phyloP scores from a whole-genome alignment of 1,140 invertebrate species.

The Aethina tumida region DNA sequence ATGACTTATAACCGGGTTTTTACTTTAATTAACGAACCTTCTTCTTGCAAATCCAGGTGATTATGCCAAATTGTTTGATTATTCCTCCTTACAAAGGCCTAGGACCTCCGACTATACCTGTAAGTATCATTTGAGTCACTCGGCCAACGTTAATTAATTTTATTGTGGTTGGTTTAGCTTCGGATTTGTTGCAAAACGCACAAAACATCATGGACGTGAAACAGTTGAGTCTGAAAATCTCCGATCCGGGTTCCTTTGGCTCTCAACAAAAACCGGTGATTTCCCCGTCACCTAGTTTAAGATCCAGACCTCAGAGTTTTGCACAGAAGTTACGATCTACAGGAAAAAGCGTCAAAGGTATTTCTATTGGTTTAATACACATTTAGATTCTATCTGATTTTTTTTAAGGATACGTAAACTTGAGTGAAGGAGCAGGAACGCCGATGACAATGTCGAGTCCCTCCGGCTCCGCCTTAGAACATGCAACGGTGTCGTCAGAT shows the following conservation, averaged over 20 bases:
- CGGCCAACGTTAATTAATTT: too few species aligned
- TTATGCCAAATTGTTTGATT: too few species aligned
- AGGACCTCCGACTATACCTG: too few species aligned
- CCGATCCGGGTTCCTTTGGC: slow-evolving; percentile 26
- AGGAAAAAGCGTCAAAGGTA: slow-evolving; percentile 64
- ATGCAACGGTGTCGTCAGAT: slow-evolving; percentile 41
- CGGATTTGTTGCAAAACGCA: too few species aligned
- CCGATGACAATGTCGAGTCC: slow-evolving; percentile 56
- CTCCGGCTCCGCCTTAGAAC: slow-evolving; percentile 46
- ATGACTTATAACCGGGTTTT: background rate
- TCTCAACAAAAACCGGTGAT: slow-evolving; percentile 36
- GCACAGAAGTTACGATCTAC: slow-evolving; percentile 76
- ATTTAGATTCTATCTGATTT: background rate
- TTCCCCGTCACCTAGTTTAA: slow-evolving; percentile 53
- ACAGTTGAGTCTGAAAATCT: slow-evolving; percentile 33
- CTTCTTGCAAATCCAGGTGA: slow-evolving; percentile 2
- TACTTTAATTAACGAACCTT: too few species aligned
- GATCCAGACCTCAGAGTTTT: slow-evolving; percentile 72
- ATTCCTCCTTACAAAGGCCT: too few species aligned
- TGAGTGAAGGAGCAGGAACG: slow-evolving; percentile 57
- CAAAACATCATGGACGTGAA: too few species aligned
- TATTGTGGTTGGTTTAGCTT: too few species aligned
- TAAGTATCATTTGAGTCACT: too few species aligned
- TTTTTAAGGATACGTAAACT: slow-evolving; percentile 39
- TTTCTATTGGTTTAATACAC: background rate